phyloP scores from a whole-genome alignment of 2,888 invertebrate species.

The Tillus elongatus region DNA sequence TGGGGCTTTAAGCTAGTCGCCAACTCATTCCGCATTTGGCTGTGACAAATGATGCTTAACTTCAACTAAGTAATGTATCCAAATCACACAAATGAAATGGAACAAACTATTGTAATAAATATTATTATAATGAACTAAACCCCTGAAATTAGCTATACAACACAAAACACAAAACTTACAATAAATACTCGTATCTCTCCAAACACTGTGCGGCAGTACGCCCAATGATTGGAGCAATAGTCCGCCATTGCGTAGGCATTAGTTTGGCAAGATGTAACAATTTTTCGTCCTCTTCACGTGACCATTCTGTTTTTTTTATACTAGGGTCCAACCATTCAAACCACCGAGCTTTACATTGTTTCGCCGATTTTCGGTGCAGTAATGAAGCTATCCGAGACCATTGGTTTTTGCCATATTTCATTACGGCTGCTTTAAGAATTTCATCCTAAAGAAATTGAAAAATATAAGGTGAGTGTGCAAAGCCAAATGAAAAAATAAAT shows the following conservation, averaged over 20 bases:
- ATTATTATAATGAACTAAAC: no score
- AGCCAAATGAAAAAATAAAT: neutral
- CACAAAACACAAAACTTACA: no score
- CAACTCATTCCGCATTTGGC: no score
- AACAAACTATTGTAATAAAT: no score
- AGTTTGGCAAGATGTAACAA: slow-evolving; percentile 93
- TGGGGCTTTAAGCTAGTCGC: no score
- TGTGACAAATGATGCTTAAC: no score
- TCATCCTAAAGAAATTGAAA: slow-evolving; percentile 72
- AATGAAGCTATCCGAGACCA: slow-evolving; percentile 99
- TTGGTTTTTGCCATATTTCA: slow-evolving; percentile 99
- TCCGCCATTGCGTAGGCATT: slow-evolving; percentile 99
- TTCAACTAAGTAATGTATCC: no score
- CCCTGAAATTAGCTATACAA: no score
- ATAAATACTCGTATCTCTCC: slow-evolving; percentile 90
- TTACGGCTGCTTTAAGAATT: slow-evolving; percentile 98
- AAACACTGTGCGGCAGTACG: slow-evolving; percentile 97
- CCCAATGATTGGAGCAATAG: slow-evolving; percentile 98
- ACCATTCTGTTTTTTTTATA: slow-evolving; percentile 99
- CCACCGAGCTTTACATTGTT: slow-evolving; percentile 99
- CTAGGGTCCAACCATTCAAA: slow-evolving; percentile 99
- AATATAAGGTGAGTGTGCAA: no score
- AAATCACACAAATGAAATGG: no score
- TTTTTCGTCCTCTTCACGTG: slow-evolving; percentile 97
- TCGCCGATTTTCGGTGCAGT: slow-evolving; percentile 95